A percentile compares a stretch with the other conserved stretches of the same genome.
Evolutionary conservation across 1,140 invertebrate genomes (phyloP).

Genomic region (Procambarus clarkii): DNA sequence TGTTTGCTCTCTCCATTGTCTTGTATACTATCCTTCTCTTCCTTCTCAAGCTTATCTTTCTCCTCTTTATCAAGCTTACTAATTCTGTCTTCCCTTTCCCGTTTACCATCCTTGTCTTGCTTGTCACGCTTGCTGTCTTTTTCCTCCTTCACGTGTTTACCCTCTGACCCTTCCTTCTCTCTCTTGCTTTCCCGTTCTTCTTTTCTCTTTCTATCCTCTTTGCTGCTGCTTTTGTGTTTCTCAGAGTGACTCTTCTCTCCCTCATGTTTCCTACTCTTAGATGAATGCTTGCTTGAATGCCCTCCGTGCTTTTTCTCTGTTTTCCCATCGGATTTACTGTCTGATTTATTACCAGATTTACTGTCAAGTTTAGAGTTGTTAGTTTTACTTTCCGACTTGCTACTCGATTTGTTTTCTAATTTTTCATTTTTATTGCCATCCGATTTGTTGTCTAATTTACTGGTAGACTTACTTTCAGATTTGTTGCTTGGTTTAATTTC

Average conservation of each 20-base stretch:
- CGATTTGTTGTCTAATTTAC: background rate
- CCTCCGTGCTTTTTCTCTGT: constrained; percentile 25
- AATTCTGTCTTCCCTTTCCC: background rate
- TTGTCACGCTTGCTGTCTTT: background rate
- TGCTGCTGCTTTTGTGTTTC: constrained; percentile 12
- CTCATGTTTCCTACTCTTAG: constrained; percentile 37
- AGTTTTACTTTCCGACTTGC: background rate
- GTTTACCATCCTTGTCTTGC: background rate
- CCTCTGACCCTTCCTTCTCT: constrained; percentile 16
- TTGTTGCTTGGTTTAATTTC: background rate
- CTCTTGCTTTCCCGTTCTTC: constrained; percentile 8
- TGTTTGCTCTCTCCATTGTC: background rate
- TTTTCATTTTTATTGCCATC: too few species aligned
- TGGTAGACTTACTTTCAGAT: constrained; percentile 7
- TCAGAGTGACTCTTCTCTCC: constrained; percentile 28
- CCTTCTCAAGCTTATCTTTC: background rate
- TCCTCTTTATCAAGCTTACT: background rate
- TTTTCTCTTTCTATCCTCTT: constrained; percentile 29
- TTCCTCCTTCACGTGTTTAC: constrained; percentile 1
- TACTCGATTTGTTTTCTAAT: too few species aligned
- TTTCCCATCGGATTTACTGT: background rate
- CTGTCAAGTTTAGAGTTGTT: background rate
- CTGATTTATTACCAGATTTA: constrained; percentile 22
- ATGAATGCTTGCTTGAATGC: constrained; percentile 41
- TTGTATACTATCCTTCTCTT: background rate